Evolutionary conservation across 2,888 invertebrate species (phyloP).

Genomic region (Cephus sareptanus): DNA sequence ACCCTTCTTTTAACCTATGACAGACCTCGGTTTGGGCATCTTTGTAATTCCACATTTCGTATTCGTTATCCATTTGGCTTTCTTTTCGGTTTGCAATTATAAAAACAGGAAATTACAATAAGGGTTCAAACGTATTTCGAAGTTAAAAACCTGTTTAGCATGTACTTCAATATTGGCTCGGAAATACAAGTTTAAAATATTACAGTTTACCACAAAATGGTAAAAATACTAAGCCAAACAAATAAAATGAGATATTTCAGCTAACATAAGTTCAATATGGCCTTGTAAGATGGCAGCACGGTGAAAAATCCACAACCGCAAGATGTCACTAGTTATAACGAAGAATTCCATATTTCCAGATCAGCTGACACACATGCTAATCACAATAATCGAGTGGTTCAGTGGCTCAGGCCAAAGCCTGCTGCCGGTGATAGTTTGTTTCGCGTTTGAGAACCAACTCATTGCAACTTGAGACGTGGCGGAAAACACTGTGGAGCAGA

Average conservation of each 20-base stretch:
- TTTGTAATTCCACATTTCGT: background rate
- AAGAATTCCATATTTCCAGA: background rate
- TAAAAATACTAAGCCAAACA: background rate
- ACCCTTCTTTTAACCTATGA: background rate
- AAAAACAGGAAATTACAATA: background rate
- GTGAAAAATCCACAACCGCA: background rate
- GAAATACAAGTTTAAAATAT: background rate
- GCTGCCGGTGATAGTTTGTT: background rate
- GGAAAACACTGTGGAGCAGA: background rate
- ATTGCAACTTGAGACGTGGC: background rate
- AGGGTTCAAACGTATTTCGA: background rate
- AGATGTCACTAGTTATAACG: background rate
- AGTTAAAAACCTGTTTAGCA: background rate
- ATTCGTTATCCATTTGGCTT: background rate
- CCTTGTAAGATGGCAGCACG: background rate
- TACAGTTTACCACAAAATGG: background rate
- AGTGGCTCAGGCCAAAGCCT: background rate
- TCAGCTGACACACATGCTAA: conserved; percentile 2
- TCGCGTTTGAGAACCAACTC: background rate
- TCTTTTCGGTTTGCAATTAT: background rate
- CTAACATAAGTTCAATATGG: background rate
- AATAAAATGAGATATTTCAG: background rate
- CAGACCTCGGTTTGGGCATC: background rate
- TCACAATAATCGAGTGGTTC: background rate
- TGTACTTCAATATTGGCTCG: background rate